A percentile compares a stretch with the other conserved stretches of the same genome.
phyloP scores from a whole-genome alignment of 2,797 vertebrate species.

The Ptychobarbus kaznakovi region DNA sequence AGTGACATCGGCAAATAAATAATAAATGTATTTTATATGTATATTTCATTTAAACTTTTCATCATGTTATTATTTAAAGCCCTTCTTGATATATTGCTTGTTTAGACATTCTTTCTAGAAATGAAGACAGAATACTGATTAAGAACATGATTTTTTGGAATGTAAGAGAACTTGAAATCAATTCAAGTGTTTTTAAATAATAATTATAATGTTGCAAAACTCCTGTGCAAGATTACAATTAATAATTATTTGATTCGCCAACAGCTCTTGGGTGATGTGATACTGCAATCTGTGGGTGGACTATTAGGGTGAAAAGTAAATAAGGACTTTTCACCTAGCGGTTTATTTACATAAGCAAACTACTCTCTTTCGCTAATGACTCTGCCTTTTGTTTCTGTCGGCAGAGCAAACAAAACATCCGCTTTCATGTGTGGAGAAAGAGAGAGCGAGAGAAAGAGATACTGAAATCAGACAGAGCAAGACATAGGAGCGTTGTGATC shows the following conservation, averaged over 20 bases:
- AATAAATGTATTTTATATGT: neutral
- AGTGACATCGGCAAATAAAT: neutral
- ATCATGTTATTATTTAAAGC: neutral
- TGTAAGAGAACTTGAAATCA: conserved; percentile 9
- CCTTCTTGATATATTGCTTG: neutral
- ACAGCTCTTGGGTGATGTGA: conserved; percentile 56
- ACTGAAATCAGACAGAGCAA: conserved; percentile 44
- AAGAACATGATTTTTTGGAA: neutral
- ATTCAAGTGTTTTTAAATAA: conserved; percentile 7
- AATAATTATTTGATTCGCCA: conserved; percentile 53
- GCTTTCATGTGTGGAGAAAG: conserved; percentile 75
- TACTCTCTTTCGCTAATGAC: conserved; percentile 80
- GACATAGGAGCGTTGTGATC: conserved; percentile 41
- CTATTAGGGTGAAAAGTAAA: conserved; percentile 60
- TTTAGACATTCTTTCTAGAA: neutral
- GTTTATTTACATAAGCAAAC: conserved; percentile 76
- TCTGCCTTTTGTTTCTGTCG: conserved; percentile 81
- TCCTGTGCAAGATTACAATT: conserved; percentile 29
- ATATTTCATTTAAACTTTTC: neutral
- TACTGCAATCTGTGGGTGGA: conserved; percentile 58
- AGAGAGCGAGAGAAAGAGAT: conserved; percentile 68
- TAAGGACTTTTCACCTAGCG: conserved; percentile 70
- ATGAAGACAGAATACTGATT: neutral
- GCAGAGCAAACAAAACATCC: conserved; percentile 80
- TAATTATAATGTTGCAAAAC: conserved; percentile 28